These are phyloP conservation scores for Enteromius thamalakanensis DNA, from an alignment of 2,797 vertebrate species.

Conservation along the genomic window DNA sequence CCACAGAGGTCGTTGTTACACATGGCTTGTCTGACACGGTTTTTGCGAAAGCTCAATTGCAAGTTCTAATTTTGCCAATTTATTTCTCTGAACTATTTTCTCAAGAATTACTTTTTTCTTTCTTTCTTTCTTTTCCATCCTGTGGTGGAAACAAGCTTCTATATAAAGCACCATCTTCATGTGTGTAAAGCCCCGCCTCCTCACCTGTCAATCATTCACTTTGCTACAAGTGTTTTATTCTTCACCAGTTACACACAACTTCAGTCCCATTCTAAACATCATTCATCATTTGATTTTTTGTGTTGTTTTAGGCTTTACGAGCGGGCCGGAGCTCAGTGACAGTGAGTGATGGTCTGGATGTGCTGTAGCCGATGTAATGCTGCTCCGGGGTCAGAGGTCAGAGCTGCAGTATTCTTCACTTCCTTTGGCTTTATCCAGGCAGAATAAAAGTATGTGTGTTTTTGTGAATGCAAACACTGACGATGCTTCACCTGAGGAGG, in stretches of 20 bases:
- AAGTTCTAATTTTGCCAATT: no score
- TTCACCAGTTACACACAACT: background rate
- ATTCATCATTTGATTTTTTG: background rate
- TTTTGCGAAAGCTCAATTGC: no score
- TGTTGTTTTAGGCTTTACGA: background rate
- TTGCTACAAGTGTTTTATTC: background rate
- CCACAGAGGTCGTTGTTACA: no score
- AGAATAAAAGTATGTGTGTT: background rate
- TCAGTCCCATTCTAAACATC: background rate
- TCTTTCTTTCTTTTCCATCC: background rate
- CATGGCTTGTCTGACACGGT: no score
- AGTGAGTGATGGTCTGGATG: background rate
- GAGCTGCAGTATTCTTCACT: background rate
- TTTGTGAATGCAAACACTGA: background rate
- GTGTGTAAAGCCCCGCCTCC: background rate
- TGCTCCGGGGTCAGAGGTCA: background rate
- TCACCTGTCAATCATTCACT: background rate
- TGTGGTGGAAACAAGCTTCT: background rate
- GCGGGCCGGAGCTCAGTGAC: background rate
- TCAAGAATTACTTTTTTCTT: background rate
- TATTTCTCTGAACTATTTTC: no score
- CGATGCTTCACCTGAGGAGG: background rate
- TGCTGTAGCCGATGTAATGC: background rate
- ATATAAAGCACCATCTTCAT: background rate
- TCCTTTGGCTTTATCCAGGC: background rate